Evolutionary conservation across 2,888 invertebrate genomes (phyloP).

Genomic region (Phania funesta): DNA sequence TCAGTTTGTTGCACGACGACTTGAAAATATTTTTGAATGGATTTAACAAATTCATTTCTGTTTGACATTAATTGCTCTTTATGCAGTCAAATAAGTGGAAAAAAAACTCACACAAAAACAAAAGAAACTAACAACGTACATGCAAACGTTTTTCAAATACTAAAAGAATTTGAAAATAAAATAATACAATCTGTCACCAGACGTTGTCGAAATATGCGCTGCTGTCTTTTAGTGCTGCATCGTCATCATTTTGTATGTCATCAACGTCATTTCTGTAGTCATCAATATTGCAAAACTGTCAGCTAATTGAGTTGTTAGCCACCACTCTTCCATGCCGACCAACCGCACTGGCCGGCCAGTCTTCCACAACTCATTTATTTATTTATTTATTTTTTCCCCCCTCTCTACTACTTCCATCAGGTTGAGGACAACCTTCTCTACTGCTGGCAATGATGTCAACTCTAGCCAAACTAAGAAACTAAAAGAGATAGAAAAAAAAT

Average conservation of each 20-base stretch:
- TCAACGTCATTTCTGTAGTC: slow-evolving; percentile 58
- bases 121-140: background rate
- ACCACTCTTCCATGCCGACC: slow-evolving; percentile 19
- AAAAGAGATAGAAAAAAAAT: background rate
- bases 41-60: slow-evolving; percentile 36
- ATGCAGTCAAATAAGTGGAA: slow-evolving; percentile 39
- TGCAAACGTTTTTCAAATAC: slow-evolving; percentile 39
- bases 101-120: background rate
- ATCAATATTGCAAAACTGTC: slow-evolving; percentile 69
- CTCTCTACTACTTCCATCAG: background rate
- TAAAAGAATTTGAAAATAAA: background rate
- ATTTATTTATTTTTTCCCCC: background rate
- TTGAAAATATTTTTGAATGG: slow-evolving; percentile 25
- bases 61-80: slow-evolving; percentile 52
- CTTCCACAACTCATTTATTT: background rate
- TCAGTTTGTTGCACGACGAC: background rate
- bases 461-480: background rate
- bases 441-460: slow-evolving; percentile 49
- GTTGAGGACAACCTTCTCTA: slow-evolving; percentile 28
- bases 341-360: background rate
- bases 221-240: slow-evolving; percentile 23
- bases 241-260: slow-evolving; percentile 65
- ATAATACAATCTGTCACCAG: slow-evolving; percentile 27
- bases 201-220: slow-evolving; percentile 17
- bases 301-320: slow-evolving; percentile 77